Conservation (phyloP, 2,888 invertebrate genomes). For the Antheraea assamensis region DNA sequence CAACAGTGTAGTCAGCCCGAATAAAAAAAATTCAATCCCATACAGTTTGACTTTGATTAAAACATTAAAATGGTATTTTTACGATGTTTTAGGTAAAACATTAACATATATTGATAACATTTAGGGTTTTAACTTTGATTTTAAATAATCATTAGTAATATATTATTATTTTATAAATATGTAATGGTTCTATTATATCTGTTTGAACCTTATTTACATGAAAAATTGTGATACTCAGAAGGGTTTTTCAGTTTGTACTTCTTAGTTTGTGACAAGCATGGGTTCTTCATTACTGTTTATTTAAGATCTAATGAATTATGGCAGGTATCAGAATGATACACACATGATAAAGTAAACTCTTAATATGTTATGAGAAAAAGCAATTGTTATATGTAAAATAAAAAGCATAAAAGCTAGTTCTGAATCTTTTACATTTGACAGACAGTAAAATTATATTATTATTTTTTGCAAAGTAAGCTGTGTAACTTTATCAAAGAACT, state of each 20-base stretch:
- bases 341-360: not conserved
- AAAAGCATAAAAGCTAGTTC: not conserved
- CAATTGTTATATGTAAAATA: not conserved
- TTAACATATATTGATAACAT: too few species aligned
- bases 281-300: not conserved
- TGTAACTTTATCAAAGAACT: not conserved
- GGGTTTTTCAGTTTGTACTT: not conserved
- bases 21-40: too few species aligned
- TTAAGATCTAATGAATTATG: not conserved
- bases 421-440: not conserved
- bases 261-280: not conserved
- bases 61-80: not conserved
- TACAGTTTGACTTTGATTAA: not conserved
- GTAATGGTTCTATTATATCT: not conserved
- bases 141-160: too few species aligned
- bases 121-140: too few species aligned
- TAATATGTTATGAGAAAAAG: not conserved
- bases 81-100: not conserved
- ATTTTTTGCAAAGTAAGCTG: not conserved
- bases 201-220: not conserved
- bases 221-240: not conserved
- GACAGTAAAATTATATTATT: not conserved
- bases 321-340: not conserved
- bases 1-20: too few species aligned
- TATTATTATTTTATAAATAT: too few species aligned